Evolutionary conservation across 2,113 vertebrate species (phyloP).

Genomic region (Rousettus leschenaultii): DNA sequence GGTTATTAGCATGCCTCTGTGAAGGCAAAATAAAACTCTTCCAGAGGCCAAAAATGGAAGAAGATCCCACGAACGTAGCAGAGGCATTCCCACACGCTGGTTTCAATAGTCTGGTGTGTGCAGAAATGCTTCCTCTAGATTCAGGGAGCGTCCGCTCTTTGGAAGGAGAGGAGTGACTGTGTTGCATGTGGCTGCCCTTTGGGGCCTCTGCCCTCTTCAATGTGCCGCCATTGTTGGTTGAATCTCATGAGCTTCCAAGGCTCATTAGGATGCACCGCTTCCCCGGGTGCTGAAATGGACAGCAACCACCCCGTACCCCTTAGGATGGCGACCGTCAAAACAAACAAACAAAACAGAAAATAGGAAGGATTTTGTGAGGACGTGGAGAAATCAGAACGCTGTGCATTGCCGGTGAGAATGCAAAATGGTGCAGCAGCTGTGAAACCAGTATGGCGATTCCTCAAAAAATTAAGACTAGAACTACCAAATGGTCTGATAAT

Average conservation of each 20-base stretch:
- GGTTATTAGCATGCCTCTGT: conserved; percentile 44
- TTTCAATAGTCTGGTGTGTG: conserved; percentile 82
- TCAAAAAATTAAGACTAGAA: neutral
- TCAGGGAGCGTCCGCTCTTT: conserved; percentile 69
- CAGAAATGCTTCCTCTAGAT: conserved; percentile 88
- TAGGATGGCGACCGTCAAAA: neutral
- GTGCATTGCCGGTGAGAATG: neutral
- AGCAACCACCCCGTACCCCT: neutral
- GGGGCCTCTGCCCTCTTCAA: conserved; percentile 83
- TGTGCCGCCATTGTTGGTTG: conserved; percentile 81
- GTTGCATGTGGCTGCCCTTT: conserved; percentile 77
- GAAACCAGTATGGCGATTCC: neutral
- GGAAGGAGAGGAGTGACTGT: conserved; percentile 42
- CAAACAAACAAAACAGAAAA: neutral
- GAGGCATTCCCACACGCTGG: conserved; percentile 88
- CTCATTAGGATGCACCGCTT: conserved; percentile 80
- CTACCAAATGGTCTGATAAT: neutral
- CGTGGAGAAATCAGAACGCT: neutral
- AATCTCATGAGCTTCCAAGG: conserved; percentile 84
- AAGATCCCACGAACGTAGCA: conserved; percentile 85
- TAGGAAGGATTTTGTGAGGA: neutral
- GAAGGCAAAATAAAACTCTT: conserved; percentile 68
- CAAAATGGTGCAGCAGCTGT: neutral
- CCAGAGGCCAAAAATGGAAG: conserved; percentile 74
- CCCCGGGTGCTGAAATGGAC: conserved; percentile 79